Conservation (phyloP, 2,113 vertebrate genomes). For the Psammodynastes pulverulentus region DNA sequence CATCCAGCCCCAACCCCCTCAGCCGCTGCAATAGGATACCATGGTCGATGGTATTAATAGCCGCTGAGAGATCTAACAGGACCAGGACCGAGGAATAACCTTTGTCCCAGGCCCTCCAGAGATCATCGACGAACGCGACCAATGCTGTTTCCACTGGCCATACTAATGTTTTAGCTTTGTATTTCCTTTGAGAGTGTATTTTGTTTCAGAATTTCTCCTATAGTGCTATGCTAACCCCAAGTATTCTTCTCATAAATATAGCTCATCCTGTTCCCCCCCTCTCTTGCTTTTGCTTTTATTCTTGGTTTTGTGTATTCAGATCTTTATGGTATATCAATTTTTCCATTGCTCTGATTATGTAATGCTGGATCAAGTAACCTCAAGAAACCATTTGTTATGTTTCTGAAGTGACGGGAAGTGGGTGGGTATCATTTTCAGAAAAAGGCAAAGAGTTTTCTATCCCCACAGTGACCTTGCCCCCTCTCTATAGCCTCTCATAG, state of each 20-base stretch:
- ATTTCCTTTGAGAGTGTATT: not conserved
- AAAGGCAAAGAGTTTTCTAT: not conserved
- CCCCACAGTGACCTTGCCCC: not conserved
- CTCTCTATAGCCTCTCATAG: not conserved
- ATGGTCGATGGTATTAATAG: too few species aligned
- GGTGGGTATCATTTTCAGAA: not conserved
- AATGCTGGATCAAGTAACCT: conserved; percentile 27
- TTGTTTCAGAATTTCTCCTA: not conserved
- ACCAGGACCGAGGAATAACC: too few species aligned
- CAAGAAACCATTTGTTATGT: not conserved
- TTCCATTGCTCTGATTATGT: conserved; percentile 30
- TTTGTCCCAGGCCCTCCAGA: too few species aligned
- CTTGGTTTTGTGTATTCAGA: conserved; percentile 8
- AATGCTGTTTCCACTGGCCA: too few species aligned
- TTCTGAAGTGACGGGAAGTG: not conserved
- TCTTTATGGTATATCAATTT: conserved; percentile 30
- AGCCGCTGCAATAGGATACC: too few species aligned
- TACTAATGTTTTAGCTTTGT: not conserved
- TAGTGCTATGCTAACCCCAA: not conserved
- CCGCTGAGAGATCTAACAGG: too few species aligned
- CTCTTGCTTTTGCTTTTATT: conserved; percentile 1
- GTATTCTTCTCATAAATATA: not conserved
- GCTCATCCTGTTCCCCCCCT: not conserved
- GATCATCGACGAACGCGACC: too few species aligned
- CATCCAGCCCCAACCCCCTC: too few species aligned